phyloP scores from a whole-genome alignment of 2,113 vertebrate genomes.

The Pipa parva region DNA sequence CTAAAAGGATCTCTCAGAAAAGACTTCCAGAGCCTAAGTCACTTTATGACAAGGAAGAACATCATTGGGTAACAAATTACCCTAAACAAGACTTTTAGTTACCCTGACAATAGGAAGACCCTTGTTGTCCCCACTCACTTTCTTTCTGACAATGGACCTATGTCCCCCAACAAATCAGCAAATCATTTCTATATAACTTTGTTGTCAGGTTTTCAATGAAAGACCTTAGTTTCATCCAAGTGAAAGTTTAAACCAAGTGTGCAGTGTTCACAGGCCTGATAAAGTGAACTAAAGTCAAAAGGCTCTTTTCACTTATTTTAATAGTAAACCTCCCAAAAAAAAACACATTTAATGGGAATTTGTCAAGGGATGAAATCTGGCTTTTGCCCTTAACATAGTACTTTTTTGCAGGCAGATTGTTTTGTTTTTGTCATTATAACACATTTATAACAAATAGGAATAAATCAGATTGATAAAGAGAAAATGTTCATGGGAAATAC shows the following conservation, averaged over 20 bases:
- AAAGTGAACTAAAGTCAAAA: neutral
- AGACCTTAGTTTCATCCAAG: neutral
- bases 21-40: slow-evolving; percentile 4
- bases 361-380: no score
- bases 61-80: slow-evolving; percentile 58
- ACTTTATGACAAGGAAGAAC: slow-evolving; percentile 46
- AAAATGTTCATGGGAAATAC: no score
- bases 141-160: slow-evolving; percentile 6
- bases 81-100: slow-evolving; percentile 18
- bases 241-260: slow-evolving; percentile 1
- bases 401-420: no score
- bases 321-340: no score
- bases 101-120: slow-evolving; percentile 19
- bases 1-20: slow-evolving; percentile 36
- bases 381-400: no score
- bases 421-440: no score
- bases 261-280: slow-evolving; percentile 8
- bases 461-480: no score
- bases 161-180: neutral
- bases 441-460: no score
- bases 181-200: slow-evolving; percentile 22
- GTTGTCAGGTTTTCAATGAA: neutral
- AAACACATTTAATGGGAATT: no score
- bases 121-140: slow-evolving; percentile 14
- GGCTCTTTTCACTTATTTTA: no score